Evolutionary conservation across 2,797 vertebrate species (phyloP), one percentile per base, ranked within the genome.

Genomic region (Enteromius unitaeniatus): DNA sequence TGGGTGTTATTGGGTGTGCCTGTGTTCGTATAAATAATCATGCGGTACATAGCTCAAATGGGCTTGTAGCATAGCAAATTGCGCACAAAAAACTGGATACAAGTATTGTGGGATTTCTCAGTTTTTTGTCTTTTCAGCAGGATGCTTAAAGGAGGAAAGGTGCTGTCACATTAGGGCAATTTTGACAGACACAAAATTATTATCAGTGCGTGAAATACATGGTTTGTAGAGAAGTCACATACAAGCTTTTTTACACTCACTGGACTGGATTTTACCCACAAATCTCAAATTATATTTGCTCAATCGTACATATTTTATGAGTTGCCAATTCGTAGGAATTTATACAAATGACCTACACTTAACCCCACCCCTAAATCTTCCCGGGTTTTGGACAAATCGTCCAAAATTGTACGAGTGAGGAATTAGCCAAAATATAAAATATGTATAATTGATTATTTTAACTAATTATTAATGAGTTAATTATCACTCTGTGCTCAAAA

Each of bases 101-200:
- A 21, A 37, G 17, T 67, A 19, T 67, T 37, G 64, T 34, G 62
- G 0, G 14, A 62, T 1, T 31, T 31, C 31, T 31, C 31, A 31
- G 31, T 31, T 31, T 31, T 31, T 31, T 79, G 83, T 85, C 86
- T 80, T 89, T 34, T 89, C 4, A 68, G 17, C 88, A 99, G 97
- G 97, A 98, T 55, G 92, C 65, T 77, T 96, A 97, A 42, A 97
- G 15, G 96, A 96, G 11, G 93, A 87, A 80, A 94, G 95, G 26
- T 64, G 60, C 28, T 62, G 60, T 28, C 2, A 28, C 60, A 26
- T 60, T 26, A 26, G 55, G n/a, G 55, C 55, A 60, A 26, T 68
- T 37, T 34, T 60, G n/a, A 13, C n/a, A 58, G 55, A 9, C n/a
- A 58, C 23, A 60, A 26, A 60, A 60, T 60, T 6, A 23, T 58